Percentiles rank a stretch among this genome's conserved stretches.
Evolutionary conservation across 2,888 invertebrate genomes (phyloP).

Genomic region (Metallyticus violacea): DNA sequence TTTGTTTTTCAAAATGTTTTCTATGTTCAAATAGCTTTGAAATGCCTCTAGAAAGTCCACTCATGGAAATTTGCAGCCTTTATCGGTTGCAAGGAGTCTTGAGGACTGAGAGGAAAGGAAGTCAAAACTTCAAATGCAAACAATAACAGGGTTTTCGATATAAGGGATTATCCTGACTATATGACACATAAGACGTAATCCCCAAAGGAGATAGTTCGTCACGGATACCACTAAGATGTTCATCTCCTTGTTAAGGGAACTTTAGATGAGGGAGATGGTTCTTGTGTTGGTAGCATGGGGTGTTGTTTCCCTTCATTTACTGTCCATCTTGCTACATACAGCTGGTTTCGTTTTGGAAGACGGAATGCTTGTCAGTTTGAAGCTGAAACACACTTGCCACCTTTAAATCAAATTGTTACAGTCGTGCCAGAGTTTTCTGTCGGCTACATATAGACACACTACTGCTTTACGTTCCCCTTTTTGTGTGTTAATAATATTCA

Average conservation of each 20-base stretch:
- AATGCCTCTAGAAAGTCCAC: no score
- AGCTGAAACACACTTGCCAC: not conserved
- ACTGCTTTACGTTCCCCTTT: no score
- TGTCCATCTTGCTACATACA: not conserved
- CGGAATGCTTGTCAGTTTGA: not conserved
- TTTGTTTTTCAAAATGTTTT: no score
- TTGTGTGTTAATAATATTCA: not conserved
- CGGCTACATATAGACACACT: no score
- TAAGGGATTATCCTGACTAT: not conserved
- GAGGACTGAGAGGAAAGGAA: not conserved
- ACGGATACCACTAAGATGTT: not conserved
- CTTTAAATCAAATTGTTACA: not conserved
- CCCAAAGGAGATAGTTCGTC: not conserved
- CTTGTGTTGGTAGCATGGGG: not conserved
- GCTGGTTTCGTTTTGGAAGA: not conserved
- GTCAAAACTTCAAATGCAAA: not conserved
- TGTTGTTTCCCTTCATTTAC: no score
- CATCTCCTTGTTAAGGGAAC: not conserved
- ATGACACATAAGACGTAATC: not conserved
- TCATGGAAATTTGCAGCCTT: not conserved
- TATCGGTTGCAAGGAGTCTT: not conserved
- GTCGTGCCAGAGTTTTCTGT: not conserved
- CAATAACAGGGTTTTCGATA: no score
- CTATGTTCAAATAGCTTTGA: no score
- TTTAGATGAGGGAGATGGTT: not conserved